Evolutionary conservation across 2,797 vertebrate species (phyloP), one percentile per base, ranked within the genome.

Genomic region (Myotis pilosus): DNA sequence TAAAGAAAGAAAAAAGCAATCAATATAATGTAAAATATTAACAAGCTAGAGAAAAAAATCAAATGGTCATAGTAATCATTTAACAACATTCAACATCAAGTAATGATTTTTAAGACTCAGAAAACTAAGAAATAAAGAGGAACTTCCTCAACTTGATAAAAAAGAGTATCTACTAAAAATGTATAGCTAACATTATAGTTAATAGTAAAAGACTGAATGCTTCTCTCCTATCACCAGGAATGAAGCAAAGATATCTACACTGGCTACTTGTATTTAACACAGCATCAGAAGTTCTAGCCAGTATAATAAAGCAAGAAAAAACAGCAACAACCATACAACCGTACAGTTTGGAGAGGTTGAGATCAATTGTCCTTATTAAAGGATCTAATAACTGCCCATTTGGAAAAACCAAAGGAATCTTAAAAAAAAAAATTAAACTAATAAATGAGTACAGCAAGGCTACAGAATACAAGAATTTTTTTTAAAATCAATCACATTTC

Each of bases 11-110:
- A 60, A 57, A 60, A 60, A 72, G 68, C 16, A 51, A 72, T 62
- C 55, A 92, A 16, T 25, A 2, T 44, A 64, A 83, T 36, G 62
- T 19, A 76, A 95, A 92, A 93, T 69, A 87, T 87, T 75, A 87
- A 87, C 5, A 84, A 23, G 33, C 25, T 87, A 47, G 83, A 90
- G 33, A 69, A 92, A 83, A 83, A 87, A 71, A 76, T 69, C 12
- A 80, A 8, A 55, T 41, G 36, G 82, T 57, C 23, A 41, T 68
- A 53, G 51, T 8, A 68, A 82, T 53, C 53, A 91, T 62, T 49
- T 69, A 28, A 86, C 9, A 87, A 85, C 88, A 92, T 82, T 85
- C 22, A 60, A 85, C 20, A 69, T 19, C 6, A 51, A 81, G 55
- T 49, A 17, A 86, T 33, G 53, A 94, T 80, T 36, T 0, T 3